Conservation (phyloP, 2,113 vertebrate species). For the Xiphophorus maculatus region DNA sequence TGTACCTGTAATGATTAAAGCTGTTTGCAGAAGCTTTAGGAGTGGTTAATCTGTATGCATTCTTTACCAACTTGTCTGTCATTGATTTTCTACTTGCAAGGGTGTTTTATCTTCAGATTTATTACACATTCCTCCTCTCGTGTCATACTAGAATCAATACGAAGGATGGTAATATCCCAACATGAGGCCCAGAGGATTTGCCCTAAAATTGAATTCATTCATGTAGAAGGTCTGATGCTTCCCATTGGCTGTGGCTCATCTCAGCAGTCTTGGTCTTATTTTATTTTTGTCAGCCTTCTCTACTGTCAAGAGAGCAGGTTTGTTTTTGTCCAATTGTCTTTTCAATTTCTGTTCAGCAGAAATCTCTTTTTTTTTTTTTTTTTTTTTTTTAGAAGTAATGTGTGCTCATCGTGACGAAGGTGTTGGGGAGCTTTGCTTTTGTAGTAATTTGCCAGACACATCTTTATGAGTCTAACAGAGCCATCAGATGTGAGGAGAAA, state of each 20-base stretch:
- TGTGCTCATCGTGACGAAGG: conserved; percentile 33
- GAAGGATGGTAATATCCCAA: conserved; percentile 20
- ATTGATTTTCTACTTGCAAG: conserved; percentile 40
- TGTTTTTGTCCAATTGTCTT: conserved; percentile 28
- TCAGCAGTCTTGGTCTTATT: conserved; percentile 13
- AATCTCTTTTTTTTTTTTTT: no score
- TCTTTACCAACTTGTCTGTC: conserved; percentile 21
- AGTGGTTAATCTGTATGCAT: conserved; percentile 22
- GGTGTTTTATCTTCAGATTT: conserved; percentile 13
- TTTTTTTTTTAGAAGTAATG: conserved; percentile 19
- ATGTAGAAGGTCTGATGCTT: background rate
- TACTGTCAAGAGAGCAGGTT: conserved; percentile 12
- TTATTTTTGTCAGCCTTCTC: conserved; percentile 7
- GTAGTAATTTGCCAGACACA: conserved; percentile 6
- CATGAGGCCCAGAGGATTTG: conserved; percentile 16
- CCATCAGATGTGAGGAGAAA: conserved; percentile 41
- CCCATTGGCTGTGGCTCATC: conserved; percentile 14
- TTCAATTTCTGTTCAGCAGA: conserved; percentile 24
- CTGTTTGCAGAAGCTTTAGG: conserved; percentile 11
- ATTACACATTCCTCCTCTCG: conserved; percentile 19
- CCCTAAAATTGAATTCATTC: conserved; percentile 30
- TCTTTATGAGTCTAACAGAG: conserved; percentile 37
- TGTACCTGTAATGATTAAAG: conserved; percentile 28
- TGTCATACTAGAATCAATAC: conserved; percentile 26
- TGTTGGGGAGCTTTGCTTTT: conserved; percentile 30